Percentiles rank a stretch among this genome's conserved stretches.
These are phyloP conservation scores for Thereva unica DNA, from an alignment of 2,888 invertebrate species.

Conservation along the genomic window DNA sequence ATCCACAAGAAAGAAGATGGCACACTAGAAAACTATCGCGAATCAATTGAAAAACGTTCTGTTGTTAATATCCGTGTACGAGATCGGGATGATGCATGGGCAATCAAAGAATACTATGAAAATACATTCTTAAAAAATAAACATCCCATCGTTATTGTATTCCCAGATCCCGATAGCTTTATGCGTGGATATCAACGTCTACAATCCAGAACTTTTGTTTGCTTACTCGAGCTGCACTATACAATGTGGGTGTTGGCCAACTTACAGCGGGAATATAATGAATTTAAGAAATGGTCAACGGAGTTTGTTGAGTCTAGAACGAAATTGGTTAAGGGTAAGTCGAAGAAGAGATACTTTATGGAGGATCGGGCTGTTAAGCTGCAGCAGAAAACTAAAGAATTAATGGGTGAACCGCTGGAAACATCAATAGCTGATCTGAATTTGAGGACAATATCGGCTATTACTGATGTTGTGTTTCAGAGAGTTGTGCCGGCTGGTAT, in stretches of 20 bases:
- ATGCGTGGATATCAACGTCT: conserved; percentile 50
- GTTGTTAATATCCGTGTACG: conserved; percentile 48
- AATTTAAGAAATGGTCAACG: conserved; percentile 51
- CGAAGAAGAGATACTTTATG: conserved; percentile 54
- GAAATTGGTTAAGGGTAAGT: conserved; percentile 51
- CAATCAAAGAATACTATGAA: conserved; percentile 54
- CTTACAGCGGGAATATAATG: conserved; percentile 49
- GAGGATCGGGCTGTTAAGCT: conserved; percentile 50
- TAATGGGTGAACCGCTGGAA: conserved; percentile 48
- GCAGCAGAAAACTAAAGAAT: conserved; percentile 45
- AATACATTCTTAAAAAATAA: conserved; percentile 50
- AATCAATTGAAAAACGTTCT: conserved; percentile 42
- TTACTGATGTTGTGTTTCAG: conserved; percentile 51
- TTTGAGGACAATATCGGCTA: conserved; percentile 47
- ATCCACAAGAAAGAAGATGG: conserved; percentile 48
- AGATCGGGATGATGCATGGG: conserved; percentile 55
- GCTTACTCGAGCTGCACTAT: conserved; percentile 54
- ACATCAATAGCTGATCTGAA: conserved; percentile 47
- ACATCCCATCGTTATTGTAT: conserved; percentile 52
- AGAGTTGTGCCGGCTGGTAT: conserved; percentile 50
- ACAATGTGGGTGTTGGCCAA: conserved; percentile 52
- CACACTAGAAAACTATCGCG: conserved; percentile 49
- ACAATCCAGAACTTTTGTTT: conserved; percentile 53
- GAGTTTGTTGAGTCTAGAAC: conserved; percentile 50
- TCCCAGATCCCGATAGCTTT: conserved; percentile 50